Evolutionary conservation across 2,113 vertebrate genomes (phyloP), one percentile per base, ranked within the genome.

Genomic region (Uropsilus gracilis): DNA sequence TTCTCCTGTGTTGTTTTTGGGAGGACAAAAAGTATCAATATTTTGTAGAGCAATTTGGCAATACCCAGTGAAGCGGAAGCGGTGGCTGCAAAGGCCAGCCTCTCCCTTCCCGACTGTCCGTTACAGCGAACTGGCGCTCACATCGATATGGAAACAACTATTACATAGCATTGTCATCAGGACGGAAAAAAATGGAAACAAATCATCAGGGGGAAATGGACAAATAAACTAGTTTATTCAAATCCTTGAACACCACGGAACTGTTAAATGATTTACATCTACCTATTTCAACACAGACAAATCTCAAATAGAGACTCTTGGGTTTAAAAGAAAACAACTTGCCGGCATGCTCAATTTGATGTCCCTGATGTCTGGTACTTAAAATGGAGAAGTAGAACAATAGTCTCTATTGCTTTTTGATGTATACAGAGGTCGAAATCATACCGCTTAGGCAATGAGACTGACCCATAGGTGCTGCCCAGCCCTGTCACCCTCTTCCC

Each of bases 251-350:
- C 28, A 57, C 53, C 69, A 71, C 9, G 71, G 22, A 48, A 37
- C 73, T 63, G 22, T 68, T 73, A 48, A 86, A 46, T 50, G 61
- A 71, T 42, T 82, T 76, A n/a, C 13, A 24, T 30, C 59, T 86
- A 69, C 3, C 20, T 69, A 86, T 42, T 81, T 89, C 73, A 89
- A 63, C 39, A 42, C 63, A 50, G 37, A 82, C 77, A 76, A 82
- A 90, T 71, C 34, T 82, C 75, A 89, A 86, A 42, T 71, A 42
- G 0, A 92, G 37, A 66, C 64, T 69, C 63, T 89, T 85, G 48
- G 89, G 34, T 64, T 78, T 11, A 86, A 77, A 78, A 82, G 75
- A 95, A 89, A 69, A 13, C 59, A 83, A 77, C 37, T 71, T 55
- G 32, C 37, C 32, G 55, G 46, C 1, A 0, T 63, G 16, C 64